Percentiles rank a stretch among this genome's conserved stretches.
Conservation (phyloP, 2,888 invertebrate species). For the Serrognathus titanus region DNA sequence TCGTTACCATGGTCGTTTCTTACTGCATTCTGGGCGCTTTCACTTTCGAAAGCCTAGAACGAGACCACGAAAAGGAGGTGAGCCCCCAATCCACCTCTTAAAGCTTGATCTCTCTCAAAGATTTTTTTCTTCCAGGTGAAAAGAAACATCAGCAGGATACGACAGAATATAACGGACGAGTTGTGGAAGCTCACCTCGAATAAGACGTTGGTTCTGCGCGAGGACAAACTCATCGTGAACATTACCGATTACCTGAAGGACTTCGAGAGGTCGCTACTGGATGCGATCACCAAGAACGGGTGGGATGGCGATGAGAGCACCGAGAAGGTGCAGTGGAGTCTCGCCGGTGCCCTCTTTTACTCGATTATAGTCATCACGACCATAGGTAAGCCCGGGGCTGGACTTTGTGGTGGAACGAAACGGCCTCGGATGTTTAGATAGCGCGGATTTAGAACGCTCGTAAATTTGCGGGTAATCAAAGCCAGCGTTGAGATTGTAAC, state of each 20-base stretch:
- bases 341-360: slow-evolving; percentile 87
- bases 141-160: slow-evolving; percentile 66
- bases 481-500: too few species aligned
- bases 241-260: slow-evolving; percentile 57
- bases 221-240: slow-evolving; percentile 75
- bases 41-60: slow-evolving; percentile 76
- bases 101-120: neutral
- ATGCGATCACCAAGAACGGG: slow-evolving; percentile 82
- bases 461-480: too few species aligned
- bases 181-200: slow-evolving; percentile 72
- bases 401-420: too few species aligned
- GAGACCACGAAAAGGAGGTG: slow-evolving; percentile 58
- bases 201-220: slow-evolving; percentile 63
- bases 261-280: slow-evolving; percentile 70
- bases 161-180: slow-evolving; percentile 72
- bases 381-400: slow-evolving; percentile 66
- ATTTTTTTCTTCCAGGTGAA: slow-evolving; percentile 60
- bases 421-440: too few species aligned
- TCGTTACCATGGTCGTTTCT: slow-evolving; percentile 82
- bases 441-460: too few species aligned
- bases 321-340: slow-evolving; percentile 72
- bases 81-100: neutral
- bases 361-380: slow-evolving; percentile 96
- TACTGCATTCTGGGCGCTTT: slow-evolving; percentile 87
- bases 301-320: slow-evolving; percentile 75